These are phyloP conservation scores for Diploscapter pachys DNA, from an alignment of 1,140 invertebrate species.

Conservation along the genomic window DNA sequence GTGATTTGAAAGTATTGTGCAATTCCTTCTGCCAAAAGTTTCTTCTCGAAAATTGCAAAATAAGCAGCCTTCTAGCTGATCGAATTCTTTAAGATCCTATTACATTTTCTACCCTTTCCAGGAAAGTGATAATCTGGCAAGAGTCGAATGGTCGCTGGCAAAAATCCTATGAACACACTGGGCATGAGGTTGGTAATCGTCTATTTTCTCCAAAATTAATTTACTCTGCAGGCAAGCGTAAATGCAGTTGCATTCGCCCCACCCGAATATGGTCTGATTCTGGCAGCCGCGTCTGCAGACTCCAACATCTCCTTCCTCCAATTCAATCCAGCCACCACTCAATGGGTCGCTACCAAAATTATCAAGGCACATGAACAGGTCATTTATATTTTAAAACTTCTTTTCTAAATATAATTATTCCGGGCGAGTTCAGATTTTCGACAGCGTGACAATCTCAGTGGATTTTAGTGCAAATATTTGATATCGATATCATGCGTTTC, in stretches of 20 bases:
- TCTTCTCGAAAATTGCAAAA: neutral
- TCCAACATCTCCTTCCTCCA: slow-evolving; percentile 86
- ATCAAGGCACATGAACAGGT: slow-evolving; percentile 68
- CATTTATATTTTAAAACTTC: slow-evolving; percentile 8
- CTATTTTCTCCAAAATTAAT: slow-evolving; percentile 23
- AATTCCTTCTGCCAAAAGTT: neutral
- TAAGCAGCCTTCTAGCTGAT: neutral
- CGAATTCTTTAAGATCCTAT: slow-evolving; percentile 12
- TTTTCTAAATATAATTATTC: slow-evolving; percentile 19
- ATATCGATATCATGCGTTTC: no score
- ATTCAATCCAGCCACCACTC: slow-evolving; percentile 60
- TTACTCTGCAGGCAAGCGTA: slow-evolving; percentile 74
- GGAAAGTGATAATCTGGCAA: slow-evolving; percentile 90
- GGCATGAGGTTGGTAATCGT: slow-evolving; percentile 65
- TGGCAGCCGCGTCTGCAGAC: slow-evolving; percentile 95
- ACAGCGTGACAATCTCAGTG: no score
- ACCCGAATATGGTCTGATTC: slow-evolving; percentile 82
- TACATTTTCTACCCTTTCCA: slow-evolving; percentile 50
- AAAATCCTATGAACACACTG: slow-evolving; percentile 85
- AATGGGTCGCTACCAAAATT: slow-evolving; percentile 85
- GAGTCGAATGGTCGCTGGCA: slow-evolving; percentile 82
- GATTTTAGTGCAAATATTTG: no score
- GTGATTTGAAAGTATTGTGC: neutral
- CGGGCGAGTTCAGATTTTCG: no score
- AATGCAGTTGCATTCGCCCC: slow-evolving; percentile 96